A percentile compares a stretch with the other conserved stretches of the same genome.
These are phyloP conservation scores for Paguma larvata DNA, from an alignment of 2,797 vertebrate species.

Conservation along the genomic window DNA sequence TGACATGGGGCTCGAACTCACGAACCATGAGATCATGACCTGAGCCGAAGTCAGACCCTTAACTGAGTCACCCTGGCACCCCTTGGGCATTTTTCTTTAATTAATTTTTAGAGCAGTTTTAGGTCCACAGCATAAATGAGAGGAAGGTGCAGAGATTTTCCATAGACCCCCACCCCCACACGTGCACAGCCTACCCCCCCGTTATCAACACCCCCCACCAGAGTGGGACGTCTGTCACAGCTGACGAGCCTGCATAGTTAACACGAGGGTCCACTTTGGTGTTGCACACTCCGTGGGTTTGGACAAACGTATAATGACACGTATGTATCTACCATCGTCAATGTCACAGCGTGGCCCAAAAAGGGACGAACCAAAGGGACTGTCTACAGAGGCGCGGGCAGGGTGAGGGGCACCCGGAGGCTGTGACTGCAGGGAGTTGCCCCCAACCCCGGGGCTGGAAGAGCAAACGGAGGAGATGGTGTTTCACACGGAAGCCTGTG, in stretches of 20 bases:
- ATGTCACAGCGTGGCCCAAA: rapidly evolving
- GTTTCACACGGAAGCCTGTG: background rate
- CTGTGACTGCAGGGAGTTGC: rapidly evolving
- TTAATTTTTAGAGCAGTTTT: background rate
- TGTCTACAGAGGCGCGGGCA: background rate
- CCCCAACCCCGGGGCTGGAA: background rate
- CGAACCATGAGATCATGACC: no score
- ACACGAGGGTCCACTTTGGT: rapidly evolving
- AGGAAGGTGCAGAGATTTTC: background rate
- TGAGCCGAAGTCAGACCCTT: no score
- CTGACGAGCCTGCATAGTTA: rapidly evolving
- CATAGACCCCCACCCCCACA: no score
- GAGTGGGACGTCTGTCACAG: no score
- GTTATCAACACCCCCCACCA: rapidly evolving
- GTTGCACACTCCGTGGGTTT: no score
- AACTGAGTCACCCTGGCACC: no score
- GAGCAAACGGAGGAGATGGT: background rate
- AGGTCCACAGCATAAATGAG: no score
- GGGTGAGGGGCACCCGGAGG: background rate
- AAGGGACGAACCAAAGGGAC: background rate
- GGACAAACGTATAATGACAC: background rate
- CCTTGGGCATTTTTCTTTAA: background rate
- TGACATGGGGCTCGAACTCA: no score
- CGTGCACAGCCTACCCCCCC: background rate
- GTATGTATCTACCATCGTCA: rapidly evolving